Conservation (phyloP, 2,797 vertebrate species). For the Sitta carolinensis region DNA sequence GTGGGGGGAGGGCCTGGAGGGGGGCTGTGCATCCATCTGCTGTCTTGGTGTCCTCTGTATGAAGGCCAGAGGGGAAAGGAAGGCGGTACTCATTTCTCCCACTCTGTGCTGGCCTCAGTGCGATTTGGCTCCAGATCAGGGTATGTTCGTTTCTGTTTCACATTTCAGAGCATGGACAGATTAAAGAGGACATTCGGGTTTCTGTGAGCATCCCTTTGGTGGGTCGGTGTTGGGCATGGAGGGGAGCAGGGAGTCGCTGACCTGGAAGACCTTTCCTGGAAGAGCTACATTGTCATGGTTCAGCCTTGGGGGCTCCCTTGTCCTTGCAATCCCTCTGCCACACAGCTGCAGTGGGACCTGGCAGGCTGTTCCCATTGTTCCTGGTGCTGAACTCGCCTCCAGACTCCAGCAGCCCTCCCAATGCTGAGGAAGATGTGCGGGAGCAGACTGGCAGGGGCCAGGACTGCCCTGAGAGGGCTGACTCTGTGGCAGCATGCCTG, state of each 20-base stretch:
- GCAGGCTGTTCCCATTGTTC: background rate
- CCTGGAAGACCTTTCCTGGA: background rate
- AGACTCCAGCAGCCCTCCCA: background rate
- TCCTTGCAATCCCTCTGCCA: background rate
- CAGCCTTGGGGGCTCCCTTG: background rate
- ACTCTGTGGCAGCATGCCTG: rapidly evolving
- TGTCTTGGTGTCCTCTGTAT: rapidly evolving
- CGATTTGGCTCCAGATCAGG: background rate
- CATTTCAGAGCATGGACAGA: background rate
- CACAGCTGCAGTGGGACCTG: background rate
- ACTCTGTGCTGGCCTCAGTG: background rate
- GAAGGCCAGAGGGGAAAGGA: background rate
- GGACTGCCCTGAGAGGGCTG: background rate
- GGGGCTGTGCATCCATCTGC: background rate
- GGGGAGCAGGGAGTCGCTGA: background rate
- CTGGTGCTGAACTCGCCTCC: background rate
- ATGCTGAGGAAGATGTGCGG: rapidly evolving
- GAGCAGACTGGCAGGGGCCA: background rate
- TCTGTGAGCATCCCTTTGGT: background rate
- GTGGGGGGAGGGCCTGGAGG: background rate
- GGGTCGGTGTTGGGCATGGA: background rate
- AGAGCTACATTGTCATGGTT: background rate
- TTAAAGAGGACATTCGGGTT: background rate
- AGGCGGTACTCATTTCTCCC: background rate
- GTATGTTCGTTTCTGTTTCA: background rate